Conservation (phyloP, 2,888 invertebrate genomes). For the Drosophila longiperda region DNA sequence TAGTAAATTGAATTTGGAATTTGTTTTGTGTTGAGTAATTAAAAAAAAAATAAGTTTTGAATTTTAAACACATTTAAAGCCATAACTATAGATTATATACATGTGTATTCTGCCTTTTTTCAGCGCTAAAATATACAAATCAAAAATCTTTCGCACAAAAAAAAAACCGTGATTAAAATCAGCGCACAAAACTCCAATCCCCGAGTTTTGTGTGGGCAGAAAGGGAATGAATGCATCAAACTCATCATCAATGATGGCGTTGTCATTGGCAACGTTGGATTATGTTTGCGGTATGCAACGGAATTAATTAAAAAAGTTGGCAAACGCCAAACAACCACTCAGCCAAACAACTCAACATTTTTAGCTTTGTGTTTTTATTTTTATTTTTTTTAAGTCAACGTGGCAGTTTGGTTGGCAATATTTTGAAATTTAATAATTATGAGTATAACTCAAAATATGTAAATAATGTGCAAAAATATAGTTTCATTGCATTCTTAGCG, state of each 20-base stretch:
- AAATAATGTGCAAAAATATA: neutral
- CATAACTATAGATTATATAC: neutral
- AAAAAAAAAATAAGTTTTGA: neutral
- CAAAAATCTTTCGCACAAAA: neutral
- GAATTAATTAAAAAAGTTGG: constrained; percentile 62
- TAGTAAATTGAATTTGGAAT: neutral
- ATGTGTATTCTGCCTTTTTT: neutral
- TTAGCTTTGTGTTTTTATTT: constrained; percentile 18
- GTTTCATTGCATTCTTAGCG: neutral
- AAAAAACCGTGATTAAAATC: constrained; percentile 14
- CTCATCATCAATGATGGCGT: constrained; percentile 16
- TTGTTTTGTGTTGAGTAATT: neutral
- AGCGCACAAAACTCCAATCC: neutral
- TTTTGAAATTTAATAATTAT: neutral
- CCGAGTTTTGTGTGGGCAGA: neutral
- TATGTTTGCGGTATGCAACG: constrained; percentile 34
- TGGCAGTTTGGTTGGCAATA: neutral
- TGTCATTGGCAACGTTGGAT: constrained; percentile 28
- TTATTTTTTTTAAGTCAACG: neutral
- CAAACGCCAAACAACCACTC: constrained; percentile 22
- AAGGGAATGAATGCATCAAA: constrained; percentile 3
- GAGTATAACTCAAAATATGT: neutral
- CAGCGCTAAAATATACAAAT: neutral
- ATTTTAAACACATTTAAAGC: neutral
- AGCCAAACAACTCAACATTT: neutral